Conservation (phyloP, 2,797 vertebrate genomes). For the Rhinogobio ventralis region DNA sequence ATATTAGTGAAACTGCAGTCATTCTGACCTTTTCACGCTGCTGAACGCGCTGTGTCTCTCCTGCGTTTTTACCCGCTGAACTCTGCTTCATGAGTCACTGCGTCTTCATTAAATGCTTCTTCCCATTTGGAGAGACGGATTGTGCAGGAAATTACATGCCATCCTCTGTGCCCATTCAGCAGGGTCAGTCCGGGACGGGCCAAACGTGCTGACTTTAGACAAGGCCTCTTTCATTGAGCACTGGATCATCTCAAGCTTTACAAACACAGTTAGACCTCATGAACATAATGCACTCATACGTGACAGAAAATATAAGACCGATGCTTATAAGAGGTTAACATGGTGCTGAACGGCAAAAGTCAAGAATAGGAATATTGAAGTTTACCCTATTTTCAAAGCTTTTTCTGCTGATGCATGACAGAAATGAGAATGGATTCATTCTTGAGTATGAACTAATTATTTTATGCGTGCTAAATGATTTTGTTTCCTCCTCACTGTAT, state of each 20-base stretch:
- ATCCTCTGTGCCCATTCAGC: not conserved
- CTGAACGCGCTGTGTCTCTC: not conserved
- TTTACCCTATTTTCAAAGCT: not conserved
- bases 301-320: not conserved
- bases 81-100: slow-evolving; percentile 54
- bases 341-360: not conserved
- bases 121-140: slow-evolving; percentile 32
- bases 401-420: not conserved
- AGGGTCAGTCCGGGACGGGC: slow-evolving; percentile 34
- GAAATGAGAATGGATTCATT: not conserved
- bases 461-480: slow-evolving; percentile 23
- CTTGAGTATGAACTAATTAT: not conserved
- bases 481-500: not conserved
- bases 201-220: slow-evolving; percentile 15
- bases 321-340: not conserved
- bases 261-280: not conserved
- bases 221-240: slow-evolving; percentile 1
- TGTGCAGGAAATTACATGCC: slow-evolving; percentile 43
- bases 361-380: slow-evolving; percentile 9
- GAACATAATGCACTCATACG: not conserved
- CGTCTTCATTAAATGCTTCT: slow-evolving; percentile 61
- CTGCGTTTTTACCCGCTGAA: not conserved
- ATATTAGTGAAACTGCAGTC: not conserved
- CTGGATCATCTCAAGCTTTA: not conserved
- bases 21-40: not conserved